These are phyloP conservation scores for Orycteropus afer DNA, from an alignment of 2,113 vertebrate genomes.

Conservation along the genomic window DNA sequence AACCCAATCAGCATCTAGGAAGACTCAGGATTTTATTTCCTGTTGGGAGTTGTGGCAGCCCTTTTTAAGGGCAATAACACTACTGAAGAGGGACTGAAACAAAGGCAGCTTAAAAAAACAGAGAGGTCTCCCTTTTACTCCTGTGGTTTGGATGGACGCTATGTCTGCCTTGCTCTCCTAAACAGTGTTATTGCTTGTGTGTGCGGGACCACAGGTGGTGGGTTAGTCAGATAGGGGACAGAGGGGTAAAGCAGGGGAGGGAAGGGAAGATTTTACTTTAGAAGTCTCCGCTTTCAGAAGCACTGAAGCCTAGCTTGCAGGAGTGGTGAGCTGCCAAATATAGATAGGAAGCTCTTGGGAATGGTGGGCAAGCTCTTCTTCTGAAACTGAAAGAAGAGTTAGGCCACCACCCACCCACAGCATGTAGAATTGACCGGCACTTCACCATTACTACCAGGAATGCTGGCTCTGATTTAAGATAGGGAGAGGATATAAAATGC, in stretches of 20 bases:
- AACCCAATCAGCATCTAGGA: not conserved
- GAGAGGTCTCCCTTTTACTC: not conserved
- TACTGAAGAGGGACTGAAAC: not conserved
- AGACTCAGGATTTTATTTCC: not conserved
- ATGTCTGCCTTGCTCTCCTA: not conserved
- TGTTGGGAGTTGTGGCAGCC: not conserved
- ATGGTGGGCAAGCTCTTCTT: not conserved
- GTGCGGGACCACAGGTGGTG: not conserved
- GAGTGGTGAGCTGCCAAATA: not conserved
- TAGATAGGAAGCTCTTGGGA: not conserved
- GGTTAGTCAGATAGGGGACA: too few relatives aligned
- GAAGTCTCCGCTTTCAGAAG: conserved; percentile 12
- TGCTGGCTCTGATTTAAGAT: not conserved
- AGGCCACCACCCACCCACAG: not conserved
- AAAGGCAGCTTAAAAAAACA: not conserved
- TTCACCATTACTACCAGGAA: not conserved
- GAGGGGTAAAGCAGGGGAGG: not conserved
- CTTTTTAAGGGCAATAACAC: not conserved
- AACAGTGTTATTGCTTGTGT: not conserved
- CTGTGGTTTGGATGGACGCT: not conserved
- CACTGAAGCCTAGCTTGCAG: not conserved
- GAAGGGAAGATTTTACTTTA: not conserved
- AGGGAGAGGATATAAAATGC: not conserved
- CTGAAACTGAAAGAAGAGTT: not conserved
- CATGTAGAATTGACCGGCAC: not conserved